Evolutionary conservation across 1,140 invertebrate species (phyloP), one percentile per base, ranked within the genome.

Genomic region (Diprion similis): DNA sequence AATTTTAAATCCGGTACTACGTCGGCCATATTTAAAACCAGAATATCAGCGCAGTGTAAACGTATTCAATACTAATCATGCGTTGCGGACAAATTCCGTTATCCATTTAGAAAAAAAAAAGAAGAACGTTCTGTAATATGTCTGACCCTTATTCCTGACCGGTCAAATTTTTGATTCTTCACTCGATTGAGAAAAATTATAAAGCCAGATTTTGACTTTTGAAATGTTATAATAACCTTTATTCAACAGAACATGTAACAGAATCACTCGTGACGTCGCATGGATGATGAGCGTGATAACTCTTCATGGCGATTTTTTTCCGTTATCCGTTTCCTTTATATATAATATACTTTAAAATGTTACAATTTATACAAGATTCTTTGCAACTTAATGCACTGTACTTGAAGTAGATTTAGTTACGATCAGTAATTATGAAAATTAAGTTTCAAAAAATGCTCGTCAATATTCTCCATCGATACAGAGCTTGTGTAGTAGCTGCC

Each of bases 191-290:
- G 24, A 37, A 37, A 1, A 37, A 37, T n/a, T n/a, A 37, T 37
- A 6, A 37, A 37, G n/a, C 24, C 2, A 37, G 1, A 37, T 37
- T 37, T 37, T 59, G 24, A 72, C 67, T 51, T 78, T 73, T 66
- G 71, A 82, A 83, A 83, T 83, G 76, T 83, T 78, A 80, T 78
- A 79, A 75, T 83, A 82, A 82, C 75, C 77, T 83, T 83, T 82
- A 82, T 83, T 83, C 74, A 81, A 83, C 78, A 78, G 70, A 81
- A 82, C 78, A 82, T 77, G 75, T 79, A 82, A 83, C 79, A 83
- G 81, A 83, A 80, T 78, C 71, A 77, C 71, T 70, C 45, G 72
- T 70, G 48, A 46, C 74, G 45, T 75, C 78, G 76, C 76, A 76
- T 78, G 75, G 79, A 77, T 78, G 75, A 73, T 77, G 71, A 73